These are phyloP conservation scores for Atta texana DNA, from an alignment of 1,140 invertebrate genomes.

Conservation along the genomic window DNA sequence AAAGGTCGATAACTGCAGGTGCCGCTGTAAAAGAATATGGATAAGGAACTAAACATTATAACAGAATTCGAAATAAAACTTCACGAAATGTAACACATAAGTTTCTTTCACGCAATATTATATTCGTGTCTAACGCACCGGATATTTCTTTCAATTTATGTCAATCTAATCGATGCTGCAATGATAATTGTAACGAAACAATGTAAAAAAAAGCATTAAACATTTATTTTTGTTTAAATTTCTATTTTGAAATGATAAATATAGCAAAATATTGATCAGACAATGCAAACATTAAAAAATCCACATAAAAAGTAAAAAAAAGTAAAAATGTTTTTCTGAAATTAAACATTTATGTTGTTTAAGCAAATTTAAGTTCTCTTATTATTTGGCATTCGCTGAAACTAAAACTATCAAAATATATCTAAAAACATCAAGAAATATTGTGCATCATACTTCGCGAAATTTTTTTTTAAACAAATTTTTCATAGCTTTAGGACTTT, in stretches of 20 bases:
- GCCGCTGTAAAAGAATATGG: constrained; percentile 57
- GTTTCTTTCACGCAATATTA: background rate
- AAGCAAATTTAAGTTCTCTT: background rate
- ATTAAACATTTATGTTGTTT: background rate
- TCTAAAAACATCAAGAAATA: background rate
- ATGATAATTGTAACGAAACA: background rate
- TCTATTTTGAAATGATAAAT: background rate
- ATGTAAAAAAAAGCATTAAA: background rate
- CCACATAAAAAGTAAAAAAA: background rate
- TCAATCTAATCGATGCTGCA: background rate
- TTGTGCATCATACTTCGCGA: constrained; percentile 9
- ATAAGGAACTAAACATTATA: background rate
- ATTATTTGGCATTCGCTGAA: background rate
- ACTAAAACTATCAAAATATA: background rate
- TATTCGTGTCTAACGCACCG: background rate
- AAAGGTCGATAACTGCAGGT: constrained; percentile 80
- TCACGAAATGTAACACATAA: constrained; percentile 1
- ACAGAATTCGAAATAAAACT: background rate
- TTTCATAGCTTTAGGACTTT: background rate
- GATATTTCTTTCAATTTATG: background rate
- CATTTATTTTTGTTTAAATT: background rate
- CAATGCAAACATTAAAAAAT: background rate
- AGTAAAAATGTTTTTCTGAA: background rate
- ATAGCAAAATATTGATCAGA: background rate
- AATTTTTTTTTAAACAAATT: background rate